Conservation (phyloP, 2,888 invertebrate genomes). For the Poecilobothrus nobilitatus region DNA sequence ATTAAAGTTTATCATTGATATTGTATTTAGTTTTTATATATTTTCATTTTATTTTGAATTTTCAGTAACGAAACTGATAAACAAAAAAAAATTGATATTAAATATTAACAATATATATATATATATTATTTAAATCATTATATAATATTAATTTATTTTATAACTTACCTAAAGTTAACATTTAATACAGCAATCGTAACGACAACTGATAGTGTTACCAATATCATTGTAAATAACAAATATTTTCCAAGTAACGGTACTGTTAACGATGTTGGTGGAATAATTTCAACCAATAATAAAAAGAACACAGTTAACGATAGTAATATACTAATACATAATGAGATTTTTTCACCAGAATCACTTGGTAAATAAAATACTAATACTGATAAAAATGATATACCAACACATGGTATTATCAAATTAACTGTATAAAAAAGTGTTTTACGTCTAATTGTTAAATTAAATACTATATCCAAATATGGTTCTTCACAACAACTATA, state of each 20-base stretch:
- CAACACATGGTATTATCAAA: slow-evolving; percentile 93
- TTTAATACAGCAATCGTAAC: slow-evolving; percentile 90
- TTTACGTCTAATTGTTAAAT: slow-evolving; percentile 87
- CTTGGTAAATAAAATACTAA: slow-evolving; percentile 96
- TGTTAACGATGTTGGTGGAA: slow-evolving; percentile 87
- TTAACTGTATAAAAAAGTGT: slow-evolving; percentile 97
- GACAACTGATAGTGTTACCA: slow-evolving; percentile 86
- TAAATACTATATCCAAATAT: slow-evolving; percentile 95
- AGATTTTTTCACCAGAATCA: slow-evolving; percentile 96
- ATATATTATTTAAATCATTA: slow-evolving; percentile 1
- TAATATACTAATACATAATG: slow-evolving; percentile 88
- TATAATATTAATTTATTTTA: background rate
- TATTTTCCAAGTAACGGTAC: slow-evolving; percentile 88
- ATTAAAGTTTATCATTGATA: too few species aligned
- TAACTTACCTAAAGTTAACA: slow-evolving; percentile 65
- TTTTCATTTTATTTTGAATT: too few species aligned
- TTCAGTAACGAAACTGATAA: too few species aligned
- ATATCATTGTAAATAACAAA: slow-evolving; percentile 88
- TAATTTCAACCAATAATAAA: slow-evolving; percentile 85
- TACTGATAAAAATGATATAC: slow-evolving; percentile 92
- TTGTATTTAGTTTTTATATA: too few species aligned
- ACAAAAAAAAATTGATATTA: too few species aligned
- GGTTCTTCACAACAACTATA: slow-evolving; percentile 97
- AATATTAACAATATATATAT: too few species aligned
- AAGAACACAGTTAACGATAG: slow-evolving; percentile 92